Conservation (phyloP, 2,113 vertebrate genomes). For the Cnemophilus loriae region DNA sequence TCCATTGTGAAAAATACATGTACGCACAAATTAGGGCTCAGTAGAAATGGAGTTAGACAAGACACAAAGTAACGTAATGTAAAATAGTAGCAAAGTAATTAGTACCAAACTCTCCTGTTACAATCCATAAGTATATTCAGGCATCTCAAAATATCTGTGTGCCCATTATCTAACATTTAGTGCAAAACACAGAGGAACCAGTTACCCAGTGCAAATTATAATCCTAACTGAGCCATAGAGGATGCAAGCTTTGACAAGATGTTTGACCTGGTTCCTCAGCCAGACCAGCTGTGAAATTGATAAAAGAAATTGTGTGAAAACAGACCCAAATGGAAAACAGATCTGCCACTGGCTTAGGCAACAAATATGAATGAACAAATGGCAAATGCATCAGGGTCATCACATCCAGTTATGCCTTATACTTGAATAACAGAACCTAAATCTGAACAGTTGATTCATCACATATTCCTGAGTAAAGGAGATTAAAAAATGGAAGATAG, state of each 20-base stretch:
- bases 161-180: background rate
- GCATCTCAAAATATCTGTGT: background rate
- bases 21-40: background rate
- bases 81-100: background rate
- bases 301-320: background rate
- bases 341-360: background rate
- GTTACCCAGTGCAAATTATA: background rate
- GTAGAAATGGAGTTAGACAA: background rate
- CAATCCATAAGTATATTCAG: background rate
- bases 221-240: background rate
- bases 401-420: background rate
- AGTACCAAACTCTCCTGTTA: background rate
- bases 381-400: background rate
- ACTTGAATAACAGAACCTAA: background rate
- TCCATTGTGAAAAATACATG: background rate
- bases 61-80: background rate
- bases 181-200: background rate
- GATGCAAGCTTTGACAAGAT: background rate
- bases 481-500: background rate
- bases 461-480: background rate
- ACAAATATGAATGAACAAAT: background rate
- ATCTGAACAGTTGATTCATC: background rate
- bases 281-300: slow-evolving; percentile 21
- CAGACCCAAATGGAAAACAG: background rate
- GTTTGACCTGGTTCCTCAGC: background rate